Evolutionary conservation across 2,797 vertebrate genomes (phyloP), one percentile per base, ranked within the genome.

Genomic region (Phrynocephalus guinanensis): DNA sequence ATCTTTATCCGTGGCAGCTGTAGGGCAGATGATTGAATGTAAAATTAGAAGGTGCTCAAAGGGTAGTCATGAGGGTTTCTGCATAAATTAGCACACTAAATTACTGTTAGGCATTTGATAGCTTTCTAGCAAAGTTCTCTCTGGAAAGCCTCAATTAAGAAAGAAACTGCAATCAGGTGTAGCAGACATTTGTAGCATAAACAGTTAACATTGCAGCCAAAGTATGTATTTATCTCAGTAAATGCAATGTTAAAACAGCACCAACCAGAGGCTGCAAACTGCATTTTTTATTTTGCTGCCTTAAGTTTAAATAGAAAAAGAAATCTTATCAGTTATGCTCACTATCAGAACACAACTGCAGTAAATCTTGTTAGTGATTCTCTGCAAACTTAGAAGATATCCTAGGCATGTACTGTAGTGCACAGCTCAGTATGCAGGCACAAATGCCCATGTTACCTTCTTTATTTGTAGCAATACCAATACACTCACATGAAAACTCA

Each of bases 21-120:
- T 22, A 56, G 66, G 30, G 20, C 15, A 26, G 28, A 30, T 50
- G n/a, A 79, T 38, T 79, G 9, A 56, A 56, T 56, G 13, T 56
- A 56, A 9, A 56, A 66, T 85, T 67, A 56, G 84, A 79, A 79
- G 44, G 30, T 30, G 38, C 50, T 76, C 60, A 87, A 67, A 67
- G 38, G 71, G 28, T 68, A 72, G n/a, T 76, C 56, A 50, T 33
- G 82, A 67, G 60, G 79, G 83, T 93, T 91, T 56, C 76, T 87
- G 87, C 79, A 89, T 86, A 91, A 20, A 0, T 87, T 50, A 60
- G 50, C 68, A 88, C 33, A 84, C 79, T 76, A 82, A 87, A 50
- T 91, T 88, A 89, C 92, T 93, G 83, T 22, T 90, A 92, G 85
- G 86, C 86, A 83, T 60, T 44, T 83, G 7, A 73, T 89, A 72